Conservation (phyloP, 2,888 invertebrate genomes). For the Chrysodeixis includens region DNA sequence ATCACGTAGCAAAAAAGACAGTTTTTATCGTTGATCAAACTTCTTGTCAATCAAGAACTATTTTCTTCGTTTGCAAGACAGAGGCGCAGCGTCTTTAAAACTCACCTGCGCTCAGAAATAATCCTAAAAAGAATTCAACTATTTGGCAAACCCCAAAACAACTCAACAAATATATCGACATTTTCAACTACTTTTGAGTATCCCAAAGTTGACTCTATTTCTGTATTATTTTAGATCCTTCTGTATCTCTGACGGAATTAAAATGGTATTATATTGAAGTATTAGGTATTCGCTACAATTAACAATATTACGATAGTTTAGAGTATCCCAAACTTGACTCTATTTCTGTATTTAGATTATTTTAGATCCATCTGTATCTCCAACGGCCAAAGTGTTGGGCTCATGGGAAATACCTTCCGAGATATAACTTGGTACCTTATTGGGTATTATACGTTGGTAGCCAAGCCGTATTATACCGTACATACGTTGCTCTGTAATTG, state of each 20-base stretch:
- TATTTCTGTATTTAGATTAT: background rate
- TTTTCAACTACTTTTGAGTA: too few species aligned
- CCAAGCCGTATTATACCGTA: background rate
- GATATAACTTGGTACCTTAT: background rate
- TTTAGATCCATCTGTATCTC: background rate
- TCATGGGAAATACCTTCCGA: background rate
- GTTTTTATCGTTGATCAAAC: too few species aligned
- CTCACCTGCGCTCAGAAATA: conserved; percentile 28
- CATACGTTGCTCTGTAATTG: background rate
- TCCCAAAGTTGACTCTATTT: too few species aligned
- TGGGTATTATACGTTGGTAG: background rate
- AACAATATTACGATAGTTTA: too few species aligned
- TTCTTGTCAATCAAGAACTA: conserved; percentile 37
- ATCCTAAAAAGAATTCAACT: conserved; percentile 27
- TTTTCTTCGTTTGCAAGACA: conserved; percentile 26
- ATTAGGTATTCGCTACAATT: too few species aligned
- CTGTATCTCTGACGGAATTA: too few species aligned
- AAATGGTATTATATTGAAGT: too few species aligned
- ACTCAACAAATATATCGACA: too few species aligned
- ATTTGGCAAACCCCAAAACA: too few species aligned
- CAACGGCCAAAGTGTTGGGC: background rate
- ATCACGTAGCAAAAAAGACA: too few species aligned
- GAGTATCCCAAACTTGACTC: background rate
- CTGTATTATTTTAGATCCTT: too few species aligned
- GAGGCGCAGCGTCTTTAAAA: conserved; percentile 19